phyloP scores from a whole-genome alignment of 2,113 vertebrate genomes.

The Cyanoderma ruficeps region DNA sequence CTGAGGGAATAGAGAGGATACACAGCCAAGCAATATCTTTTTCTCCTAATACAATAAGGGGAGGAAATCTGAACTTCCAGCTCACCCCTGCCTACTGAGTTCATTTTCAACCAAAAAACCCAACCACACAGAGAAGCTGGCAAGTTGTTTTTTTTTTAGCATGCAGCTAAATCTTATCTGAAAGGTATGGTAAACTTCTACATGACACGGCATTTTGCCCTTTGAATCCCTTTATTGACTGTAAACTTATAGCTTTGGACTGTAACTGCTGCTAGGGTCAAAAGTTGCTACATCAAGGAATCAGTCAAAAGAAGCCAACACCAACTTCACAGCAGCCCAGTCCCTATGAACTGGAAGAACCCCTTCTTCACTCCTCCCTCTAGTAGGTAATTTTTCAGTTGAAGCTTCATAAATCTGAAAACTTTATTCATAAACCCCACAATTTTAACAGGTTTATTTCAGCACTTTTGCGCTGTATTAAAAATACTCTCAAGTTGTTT shows the following conservation, averaged over 20 bases:
- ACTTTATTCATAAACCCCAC: neutral
- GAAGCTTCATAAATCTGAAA: neutral
- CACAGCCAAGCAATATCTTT: neutral
- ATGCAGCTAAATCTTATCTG: neutral
- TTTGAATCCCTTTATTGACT: neutral
- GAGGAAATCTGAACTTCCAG: slow-evolving; percentile 15
- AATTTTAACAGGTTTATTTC: neutral
- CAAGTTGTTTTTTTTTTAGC: neutral
- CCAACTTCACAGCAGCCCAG: neutral
- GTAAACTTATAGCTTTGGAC: neutral
- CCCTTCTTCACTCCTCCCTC: neutral
- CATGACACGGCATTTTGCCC: neutral
- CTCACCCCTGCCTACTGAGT: neutral
- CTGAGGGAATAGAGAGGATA: neutral
- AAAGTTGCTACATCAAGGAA: neutral
- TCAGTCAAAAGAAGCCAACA: neutral
- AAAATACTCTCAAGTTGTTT: neutral
- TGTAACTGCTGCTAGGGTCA: neutral
- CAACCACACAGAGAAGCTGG: neutral
- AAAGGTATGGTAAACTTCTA: neutral
- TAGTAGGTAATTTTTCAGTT: neutral
- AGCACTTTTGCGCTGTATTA: neutral
- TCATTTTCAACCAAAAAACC: neutral
- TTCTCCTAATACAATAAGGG: neutral
- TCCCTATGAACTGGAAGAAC: neutral